phyloP scores from a whole-genome alignment of 2,113 vertebrate species.

The Sylvilagus bachmani region DNA sequence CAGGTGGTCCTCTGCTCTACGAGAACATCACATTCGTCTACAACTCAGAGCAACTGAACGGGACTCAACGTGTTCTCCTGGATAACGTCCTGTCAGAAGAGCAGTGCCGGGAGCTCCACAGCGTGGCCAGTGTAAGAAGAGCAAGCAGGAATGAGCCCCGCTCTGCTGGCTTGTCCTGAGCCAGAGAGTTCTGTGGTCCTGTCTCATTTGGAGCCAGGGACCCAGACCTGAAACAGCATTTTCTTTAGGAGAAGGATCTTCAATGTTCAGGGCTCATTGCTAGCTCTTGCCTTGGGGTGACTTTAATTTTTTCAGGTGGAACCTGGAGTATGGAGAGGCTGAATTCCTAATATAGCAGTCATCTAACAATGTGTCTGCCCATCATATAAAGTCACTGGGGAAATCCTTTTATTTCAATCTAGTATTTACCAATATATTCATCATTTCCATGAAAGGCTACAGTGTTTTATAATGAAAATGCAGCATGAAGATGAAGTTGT shows the following conservation, averaged over 20 bases:
- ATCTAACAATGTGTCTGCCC: not conserved
- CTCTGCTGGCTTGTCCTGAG: not conserved
- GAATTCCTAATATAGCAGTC: not conserved
- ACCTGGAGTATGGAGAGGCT: not conserved
- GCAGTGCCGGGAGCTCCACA: conserved; percentile 93
- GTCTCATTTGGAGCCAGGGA: not conserved
- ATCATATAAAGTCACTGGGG: not conserved
- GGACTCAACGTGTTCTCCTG: conserved; percentile 95
- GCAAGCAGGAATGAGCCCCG: fast-evolving
- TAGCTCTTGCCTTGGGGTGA: not conserved
- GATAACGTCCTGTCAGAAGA: conserved; percentile 94
- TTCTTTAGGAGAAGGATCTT: not conserved
- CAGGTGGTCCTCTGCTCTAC: conserved; percentile 95
- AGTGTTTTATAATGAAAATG: not conserved
- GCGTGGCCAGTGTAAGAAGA: conserved; percentile 93
- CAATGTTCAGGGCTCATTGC: not conserved
- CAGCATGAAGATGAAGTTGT: not conserved
- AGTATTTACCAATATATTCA: not conserved
- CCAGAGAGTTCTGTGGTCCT: not conserved
- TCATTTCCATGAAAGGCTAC: not conserved
- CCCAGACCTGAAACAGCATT: not conserved
- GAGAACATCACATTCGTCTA: conserved; percentile 91
- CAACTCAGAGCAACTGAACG: conserved; percentile 94
- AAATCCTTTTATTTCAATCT: conserved; percentile 24
- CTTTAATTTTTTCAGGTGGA: not conserved